Evolutionary conservation across 1,140 invertebrate species (phyloP), one percentile per base, ranked within the genome.

Genomic region (Plectrocnemia conspersa): DNA sequence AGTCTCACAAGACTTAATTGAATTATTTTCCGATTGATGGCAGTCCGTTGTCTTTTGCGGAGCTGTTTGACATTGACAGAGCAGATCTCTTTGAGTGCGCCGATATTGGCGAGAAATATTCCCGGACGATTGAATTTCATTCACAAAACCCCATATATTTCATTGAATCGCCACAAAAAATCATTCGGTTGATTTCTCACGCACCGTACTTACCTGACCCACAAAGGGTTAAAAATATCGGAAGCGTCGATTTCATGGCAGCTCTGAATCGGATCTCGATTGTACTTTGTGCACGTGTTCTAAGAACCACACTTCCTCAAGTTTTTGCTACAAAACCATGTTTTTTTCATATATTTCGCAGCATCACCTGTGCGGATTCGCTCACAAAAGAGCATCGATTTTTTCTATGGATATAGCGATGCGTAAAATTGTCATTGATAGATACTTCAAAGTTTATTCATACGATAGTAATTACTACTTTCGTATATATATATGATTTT

Each of bases 251-350:
- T 59, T 52, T 52, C 53, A 52, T 33, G 53, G 35, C n/a, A 41
- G 35, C 32, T 44, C 47, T 23, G 36, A 46, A 27, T 4, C 22
- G 16, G 40, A 33, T 44, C 47, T 50, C 42, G 52, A 38, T 27
- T 48, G 18, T 36, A n/a, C 47, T 49, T 54, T 54, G 52, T 59
- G 58, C 58, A 59, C 58, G 53, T 59, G 58, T 48, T 36, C 47
- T 52, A 59, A n/a, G 36, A 55, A 42, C 45, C 53, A 38, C 46
- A 52, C 58, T 59, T 59, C 58, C 58, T 52, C 46, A 56, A 18
- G 18, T 33, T 25, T 41, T n/a, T 13, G 24, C 22, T 15, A 23
- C 38, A 33, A 33, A 47, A 47, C 33, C 36, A 21, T 16, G 33
- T 13, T 19, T n/a, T 32, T 32, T 9, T 13, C 7, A 29, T 7